phyloP scores from a whole-genome alignment of 2,888 invertebrate genomes.

The Drosophila neonasuta region DNA sequence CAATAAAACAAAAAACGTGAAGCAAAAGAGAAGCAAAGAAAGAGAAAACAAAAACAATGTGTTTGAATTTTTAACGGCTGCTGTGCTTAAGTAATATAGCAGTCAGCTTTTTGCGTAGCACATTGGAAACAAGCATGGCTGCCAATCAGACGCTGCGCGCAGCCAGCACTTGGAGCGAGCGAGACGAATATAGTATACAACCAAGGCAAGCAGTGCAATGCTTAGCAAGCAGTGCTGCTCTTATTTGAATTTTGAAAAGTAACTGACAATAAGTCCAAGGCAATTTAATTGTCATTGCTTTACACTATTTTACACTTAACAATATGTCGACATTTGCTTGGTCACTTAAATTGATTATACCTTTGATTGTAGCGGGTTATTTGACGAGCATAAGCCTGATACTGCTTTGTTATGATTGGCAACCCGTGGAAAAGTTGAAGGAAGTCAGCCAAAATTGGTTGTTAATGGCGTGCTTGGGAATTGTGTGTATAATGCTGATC shows the following conservation, averaged over 20 bases:
- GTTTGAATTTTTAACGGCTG: slow-evolving; percentile 28
- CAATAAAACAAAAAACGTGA: slow-evolving; percentile 46
- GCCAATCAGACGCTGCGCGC: neutral
- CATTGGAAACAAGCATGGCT: neutral
- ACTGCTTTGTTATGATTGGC: slow-evolving; percentile 62
- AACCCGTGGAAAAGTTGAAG: slow-evolving; percentile 13
- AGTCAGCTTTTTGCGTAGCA: neutral
- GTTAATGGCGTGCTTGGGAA: slow-evolving; percentile 17
- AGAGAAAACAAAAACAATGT: slow-evolving; percentile 26
- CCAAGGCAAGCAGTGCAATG: slow-evolving; percentile 1
- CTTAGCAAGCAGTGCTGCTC: neutral
- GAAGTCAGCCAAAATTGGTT: slow-evolving; percentile 43
- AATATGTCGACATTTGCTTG: slow-evolving; percentile 21
- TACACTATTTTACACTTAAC: neutral
- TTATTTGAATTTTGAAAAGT: neutral
- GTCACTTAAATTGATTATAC: slow-evolving; percentile 43
- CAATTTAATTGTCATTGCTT: neutral
- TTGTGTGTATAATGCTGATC: slow-evolving; percentile 51
- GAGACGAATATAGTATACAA: slow-evolving; percentile 4
- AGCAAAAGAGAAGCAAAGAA: slow-evolving; percentile 60
- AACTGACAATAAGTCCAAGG: neutral
- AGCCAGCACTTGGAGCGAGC: neutral
- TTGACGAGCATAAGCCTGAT: slow-evolving; percentile 58
- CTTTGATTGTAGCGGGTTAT: slow-evolving; percentile 60
- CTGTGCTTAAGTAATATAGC: neutral